Base-by-base conservation (phyloP, 2,888 invertebrate species). In the Elysia crispata region DNA sequence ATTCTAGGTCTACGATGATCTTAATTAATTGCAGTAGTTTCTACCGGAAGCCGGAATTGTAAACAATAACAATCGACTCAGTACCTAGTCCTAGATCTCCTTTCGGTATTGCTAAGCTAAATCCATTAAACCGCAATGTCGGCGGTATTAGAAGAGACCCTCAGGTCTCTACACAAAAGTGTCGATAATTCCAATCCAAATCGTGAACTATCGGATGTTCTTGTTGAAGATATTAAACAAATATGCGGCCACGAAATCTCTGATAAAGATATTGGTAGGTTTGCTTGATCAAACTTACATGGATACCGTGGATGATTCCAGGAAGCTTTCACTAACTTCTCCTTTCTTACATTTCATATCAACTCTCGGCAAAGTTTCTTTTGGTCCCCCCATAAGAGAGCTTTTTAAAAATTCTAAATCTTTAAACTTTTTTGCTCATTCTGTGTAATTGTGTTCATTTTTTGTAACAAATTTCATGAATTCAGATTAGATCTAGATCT, bases 211-310 rank as follows among this genome's bases (percentile, higher is more conserved):
- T 83, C 87, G 25, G 85, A 86, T 79, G 85, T 86, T 30, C 80
- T 87, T 28, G 86, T 89, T 15, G 84, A 87, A n/a, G 89, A 90
- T 81, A 86, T 91, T 6, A 83, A 84, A 62, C 90, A 89, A 54
- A 83, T 88, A 41, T 90, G 89, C 82, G 75, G 89, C 31, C 84
- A 91, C 70, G 90, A 90, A 83, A 82, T 87, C 8, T 83, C 86
- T 23, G 88, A 88, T 18, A 90, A 88, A 82, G 88, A 89, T 69
- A 86, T 86, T 66, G 91, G 91, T 90, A 82, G 77, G 60, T 33
- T 15, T 1, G 31, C 49, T 75, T 33, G 11, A 64, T 64, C 25
- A 20, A 64, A 20, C 54, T 54, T 54, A 20, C 54, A 54, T 54
- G 13, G 13, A 13, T 13, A 54, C 54, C 54, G 54, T 13, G 13